phyloP scores from a whole-genome alignment of 2,113 vertebrate genomes.

The Pluvialis apricaria region DNA sequence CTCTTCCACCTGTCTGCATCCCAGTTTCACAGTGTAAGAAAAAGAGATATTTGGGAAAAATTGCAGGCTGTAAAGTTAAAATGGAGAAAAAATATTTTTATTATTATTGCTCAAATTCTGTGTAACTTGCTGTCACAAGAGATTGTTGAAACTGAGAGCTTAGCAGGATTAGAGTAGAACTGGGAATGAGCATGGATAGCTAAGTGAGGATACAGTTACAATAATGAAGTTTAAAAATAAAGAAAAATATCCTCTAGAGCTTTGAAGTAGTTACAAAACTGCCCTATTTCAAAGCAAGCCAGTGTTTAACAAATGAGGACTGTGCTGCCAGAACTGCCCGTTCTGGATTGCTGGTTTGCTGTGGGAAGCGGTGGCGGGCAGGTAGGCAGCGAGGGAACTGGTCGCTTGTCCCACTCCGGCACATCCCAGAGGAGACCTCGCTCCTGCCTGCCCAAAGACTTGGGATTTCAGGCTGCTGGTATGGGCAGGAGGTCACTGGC shows the following conservation, averaged over 20 bases:
- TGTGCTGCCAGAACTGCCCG: not conserved
- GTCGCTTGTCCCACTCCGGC: not conserved
- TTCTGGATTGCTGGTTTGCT: not conserved
- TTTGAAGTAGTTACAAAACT: slow-evolving; percentile 24
- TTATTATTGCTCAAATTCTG: not conserved
- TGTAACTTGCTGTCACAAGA: not conserved
- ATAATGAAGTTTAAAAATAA: slow-evolving; percentile 51
- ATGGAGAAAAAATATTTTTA: not conserved
- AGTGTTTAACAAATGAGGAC: not conserved
- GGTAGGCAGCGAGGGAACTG: accelerated
- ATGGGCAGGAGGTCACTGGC: not conserved
- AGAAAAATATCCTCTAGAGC: slow-evolving; percentile 30
- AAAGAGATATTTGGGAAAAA: not conserved
- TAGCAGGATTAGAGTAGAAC: not conserved
- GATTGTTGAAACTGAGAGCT: not conserved
- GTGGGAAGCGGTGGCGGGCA: not conserved
- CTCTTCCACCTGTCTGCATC: not conserved
- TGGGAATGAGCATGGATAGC: not conserved
- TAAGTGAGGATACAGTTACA: slow-evolving; percentile 9
- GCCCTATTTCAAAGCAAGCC: slow-evolving; percentile 16
- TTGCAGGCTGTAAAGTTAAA: not conserved
- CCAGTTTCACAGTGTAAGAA: not conserved
- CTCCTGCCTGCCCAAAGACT: not conserved
- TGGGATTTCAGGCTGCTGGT: not conserved
- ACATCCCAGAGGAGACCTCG: not conserved